Conservation (phyloP, 2,113 vertebrate species). For the Petrocephalus zakoni region DNA sequence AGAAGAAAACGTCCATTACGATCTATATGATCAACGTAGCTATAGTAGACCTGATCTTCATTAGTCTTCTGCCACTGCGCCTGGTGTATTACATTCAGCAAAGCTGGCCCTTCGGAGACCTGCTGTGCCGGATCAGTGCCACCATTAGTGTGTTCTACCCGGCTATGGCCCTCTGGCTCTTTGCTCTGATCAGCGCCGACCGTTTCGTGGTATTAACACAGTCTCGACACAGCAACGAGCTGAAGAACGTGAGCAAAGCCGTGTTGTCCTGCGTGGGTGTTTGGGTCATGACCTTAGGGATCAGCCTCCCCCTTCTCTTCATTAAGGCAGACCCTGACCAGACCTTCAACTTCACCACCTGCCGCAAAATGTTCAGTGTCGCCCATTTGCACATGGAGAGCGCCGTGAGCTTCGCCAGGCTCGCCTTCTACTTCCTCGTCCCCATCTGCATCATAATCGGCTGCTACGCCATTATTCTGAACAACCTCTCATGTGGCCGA, state of each 20-base stretch:
- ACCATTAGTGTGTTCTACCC: conserved; percentile 85
- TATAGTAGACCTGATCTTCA: conserved; percentile 76
- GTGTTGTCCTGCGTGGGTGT: conserved; percentile 66
- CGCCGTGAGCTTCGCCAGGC: conserved; percentile 68
- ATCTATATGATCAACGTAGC: conserved; percentile 95
- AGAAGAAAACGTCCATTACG: conserved; percentile 84
- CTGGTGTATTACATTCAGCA: conserved; percentile 73
- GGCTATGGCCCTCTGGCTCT: conserved; percentile 88
- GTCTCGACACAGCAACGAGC: conserved; percentile 78
- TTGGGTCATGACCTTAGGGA: conserved; percentile 81
- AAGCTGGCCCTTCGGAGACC: conserved; percentile 79
- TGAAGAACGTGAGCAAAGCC: conserved; percentile 81
- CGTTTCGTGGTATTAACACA: conserved; percentile 92
- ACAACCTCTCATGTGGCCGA: conserved; percentile 75
- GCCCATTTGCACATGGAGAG: conserved; percentile 70
- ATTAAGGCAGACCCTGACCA: conserved; percentile 67
- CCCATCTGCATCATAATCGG: conserved; percentile 85
- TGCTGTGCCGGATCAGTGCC: conserved; percentile 71
- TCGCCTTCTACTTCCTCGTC: conserved; percentile 83
- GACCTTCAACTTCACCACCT: conserved; percentile 70
- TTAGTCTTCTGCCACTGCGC: conserved; percentile 77
- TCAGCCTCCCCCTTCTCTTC: conserved; percentile 70
- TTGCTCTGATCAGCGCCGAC: conserved; percentile 85
- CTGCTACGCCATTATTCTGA: conserved; percentile 79
- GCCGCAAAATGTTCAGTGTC: conserved; percentile 81